These are phyloP conservation scores for Chondrilla cf. caribensis DNA, from an alignment of 37 sponge, comb jelly and placozoan genomes.

Conservation along the genomic window DNA sequence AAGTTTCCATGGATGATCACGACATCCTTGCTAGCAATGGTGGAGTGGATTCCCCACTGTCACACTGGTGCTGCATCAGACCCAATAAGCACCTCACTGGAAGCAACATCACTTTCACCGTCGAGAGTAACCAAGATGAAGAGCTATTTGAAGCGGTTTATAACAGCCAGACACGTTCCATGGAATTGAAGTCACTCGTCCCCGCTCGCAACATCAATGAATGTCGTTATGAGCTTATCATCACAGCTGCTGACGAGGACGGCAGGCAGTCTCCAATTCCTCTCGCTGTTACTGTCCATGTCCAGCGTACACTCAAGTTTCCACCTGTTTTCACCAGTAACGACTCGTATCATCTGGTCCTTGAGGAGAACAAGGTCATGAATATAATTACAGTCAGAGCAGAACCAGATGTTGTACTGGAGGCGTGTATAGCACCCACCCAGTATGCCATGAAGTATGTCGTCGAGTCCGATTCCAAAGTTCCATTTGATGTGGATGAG, in stretches of 20 bases:
- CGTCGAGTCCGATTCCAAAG: neutral
- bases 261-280: neutral
- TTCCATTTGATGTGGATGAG: conserved; percentile 39
- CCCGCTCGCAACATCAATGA: neutral
- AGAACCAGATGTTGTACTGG: conserved; percentile 8
- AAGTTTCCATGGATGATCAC: conserved; percentile 22
- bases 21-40: neutral
- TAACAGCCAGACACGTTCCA: neutral
- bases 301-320: neutral
- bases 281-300: neutral
- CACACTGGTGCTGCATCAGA: neutral
- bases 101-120: neutral
- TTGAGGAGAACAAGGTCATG: neutral
- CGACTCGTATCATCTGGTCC: neutral
- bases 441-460: conserved; percentile 21
- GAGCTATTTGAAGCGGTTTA: conserved; percentile 5
- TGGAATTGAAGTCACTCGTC: neutral
- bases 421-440: conserved; percentile 37
- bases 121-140: neutral
- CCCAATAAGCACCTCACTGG: neutral
- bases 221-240: neutral
- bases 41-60: neutral
- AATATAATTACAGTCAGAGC: conserved; percentile 22
- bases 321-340: conserved; percentile 1
- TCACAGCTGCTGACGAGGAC: neutral